Conservation (phyloP, 1,140 invertebrate species). For the Drosophila seguyi region DNA sequence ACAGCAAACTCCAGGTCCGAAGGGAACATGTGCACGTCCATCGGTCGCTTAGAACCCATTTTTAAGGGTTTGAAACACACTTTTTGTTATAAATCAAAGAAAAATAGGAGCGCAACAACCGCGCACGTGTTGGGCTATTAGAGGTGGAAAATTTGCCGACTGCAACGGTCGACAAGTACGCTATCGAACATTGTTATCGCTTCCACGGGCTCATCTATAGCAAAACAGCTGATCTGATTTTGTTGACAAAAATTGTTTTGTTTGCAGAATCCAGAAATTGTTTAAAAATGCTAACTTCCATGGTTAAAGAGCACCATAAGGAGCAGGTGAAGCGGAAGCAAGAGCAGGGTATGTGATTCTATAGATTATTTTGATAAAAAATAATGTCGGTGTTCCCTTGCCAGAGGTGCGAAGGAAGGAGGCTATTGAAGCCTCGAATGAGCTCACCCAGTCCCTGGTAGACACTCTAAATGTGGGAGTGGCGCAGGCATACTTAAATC, state of each 20-base stretch:
- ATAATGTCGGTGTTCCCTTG: neutral
- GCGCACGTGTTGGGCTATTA: slow-evolving; percentile 42
- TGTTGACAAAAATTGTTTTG: slow-evolving; percentile 23
- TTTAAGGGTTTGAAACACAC: slow-evolving; percentile 6
- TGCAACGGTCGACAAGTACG: neutral
- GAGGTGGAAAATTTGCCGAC: neutral
- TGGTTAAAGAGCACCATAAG: slow-evolving; percentile 94
- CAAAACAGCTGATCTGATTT: slow-evolving; percentile 32
- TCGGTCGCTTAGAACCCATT: slow-evolving; percentile 61
- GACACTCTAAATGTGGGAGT: slow-evolving; percentile 99
- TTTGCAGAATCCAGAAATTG: neutral
- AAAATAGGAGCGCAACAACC: slow-evolving; percentile 9
- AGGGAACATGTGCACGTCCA: slow-evolving; percentile 71
- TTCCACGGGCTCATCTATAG: neutral
- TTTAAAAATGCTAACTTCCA: slow-evolving; percentile 92
- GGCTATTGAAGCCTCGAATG: slow-evolving; percentile 95
- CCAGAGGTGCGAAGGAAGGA: slow-evolving; percentile 91
- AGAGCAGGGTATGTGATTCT: slow-evolving; percentile 89
- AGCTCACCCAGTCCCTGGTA: slow-evolving; percentile 96
- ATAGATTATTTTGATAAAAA: neutral
- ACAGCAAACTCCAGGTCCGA: slow-evolving; percentile 88
- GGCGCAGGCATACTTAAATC: slow-evolving; percentile 98
- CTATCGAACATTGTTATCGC: slow-evolving; percentile 10
- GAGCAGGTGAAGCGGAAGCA: slow-evolving; percentile 92
- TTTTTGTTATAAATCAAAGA: slow-evolving; percentile 22